Percentiles rank a stretch among this genome's conserved stretches.
Conservation (phyloP, 2,888 invertebrate genomes). For the Heliothis peltigera region DNA sequence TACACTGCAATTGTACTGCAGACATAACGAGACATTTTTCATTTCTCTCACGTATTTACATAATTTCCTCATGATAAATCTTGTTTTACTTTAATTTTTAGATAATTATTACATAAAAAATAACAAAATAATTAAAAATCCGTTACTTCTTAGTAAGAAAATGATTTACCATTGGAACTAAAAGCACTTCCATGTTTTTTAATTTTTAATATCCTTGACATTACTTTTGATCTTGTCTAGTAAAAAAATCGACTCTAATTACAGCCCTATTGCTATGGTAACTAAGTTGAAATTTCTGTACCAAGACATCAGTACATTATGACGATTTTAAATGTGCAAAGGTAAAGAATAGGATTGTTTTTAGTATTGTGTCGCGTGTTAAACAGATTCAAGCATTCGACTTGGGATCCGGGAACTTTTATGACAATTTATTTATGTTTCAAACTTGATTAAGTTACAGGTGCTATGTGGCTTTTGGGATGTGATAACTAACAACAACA, state of each 20-base stretch:
- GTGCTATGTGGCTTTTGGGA: not conserved
- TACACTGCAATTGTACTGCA: no score
- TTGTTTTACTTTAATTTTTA: no score
- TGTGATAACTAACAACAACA: no score
- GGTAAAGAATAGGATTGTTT: constrained; percentile 54
- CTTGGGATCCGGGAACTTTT: constrained; percentile 44
- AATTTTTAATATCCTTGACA: constrained; percentile 35
- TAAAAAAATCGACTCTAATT: constrained; percentile 21
- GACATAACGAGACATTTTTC: no score
- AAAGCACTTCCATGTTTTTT: constrained; percentile 38
- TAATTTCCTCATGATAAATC: no score
- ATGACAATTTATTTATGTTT: constrained; percentile 45
- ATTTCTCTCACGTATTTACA: no score
- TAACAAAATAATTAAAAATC: no score
- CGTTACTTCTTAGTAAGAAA: not conserved
- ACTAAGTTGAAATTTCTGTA: constrained; percentile 13
- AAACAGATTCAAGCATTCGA: constrained; percentile 57
- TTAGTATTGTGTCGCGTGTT: constrained; percentile 54
- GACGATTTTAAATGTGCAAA: constrained; percentile 25
- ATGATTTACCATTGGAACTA: not conserved
- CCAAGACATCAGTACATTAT: not conserved
- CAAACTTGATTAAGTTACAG: constrained; percentile 10
- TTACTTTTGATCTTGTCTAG: constrained; percentile 50
- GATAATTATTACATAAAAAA: no score
- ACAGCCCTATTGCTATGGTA: not conserved